Evolutionary conservation across 2,113 vertebrate species (phyloP).

Genomic region (Pangasianodon gigas): DNA sequence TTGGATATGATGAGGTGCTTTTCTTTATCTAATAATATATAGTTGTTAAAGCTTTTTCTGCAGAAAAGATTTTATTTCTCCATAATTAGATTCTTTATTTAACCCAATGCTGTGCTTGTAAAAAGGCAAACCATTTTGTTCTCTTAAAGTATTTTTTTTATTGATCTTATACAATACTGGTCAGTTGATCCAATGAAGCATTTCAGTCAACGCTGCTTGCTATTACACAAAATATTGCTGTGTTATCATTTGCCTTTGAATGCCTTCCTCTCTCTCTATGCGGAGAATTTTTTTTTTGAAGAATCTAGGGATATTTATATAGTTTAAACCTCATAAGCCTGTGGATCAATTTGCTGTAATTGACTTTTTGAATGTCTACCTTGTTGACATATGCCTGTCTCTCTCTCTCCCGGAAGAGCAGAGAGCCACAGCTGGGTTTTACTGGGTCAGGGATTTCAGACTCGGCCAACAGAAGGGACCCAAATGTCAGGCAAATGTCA

Average conservation of each 20-base stretch:
- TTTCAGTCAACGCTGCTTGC: not conserved
- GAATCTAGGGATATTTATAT: conserved; percentile 37
- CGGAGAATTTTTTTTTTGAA: not conserved
- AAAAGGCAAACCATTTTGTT: not conserved
- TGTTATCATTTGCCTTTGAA: not conserved
- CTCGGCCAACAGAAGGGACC: conserved; percentile 45
- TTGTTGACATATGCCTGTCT: conserved; percentile 57
- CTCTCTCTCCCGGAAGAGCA: not conserved
- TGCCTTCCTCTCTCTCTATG: not conserved
- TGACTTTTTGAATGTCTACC: conserved; percentile 66
- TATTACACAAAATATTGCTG: not conserved
- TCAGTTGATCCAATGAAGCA: not conserved
- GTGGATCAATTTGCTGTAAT: conserved; percentile 67
- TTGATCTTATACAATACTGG: not conserved
- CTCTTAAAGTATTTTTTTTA: not conserved
- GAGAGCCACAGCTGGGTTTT: conserved; percentile 53
- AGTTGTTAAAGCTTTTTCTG: not conserved
- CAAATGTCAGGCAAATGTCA: conserved; percentile 59
- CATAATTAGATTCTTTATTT: not conserved
- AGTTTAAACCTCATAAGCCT: conserved; percentile 43
- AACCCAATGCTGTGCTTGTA: not conserved
- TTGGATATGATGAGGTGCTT: not conserved
- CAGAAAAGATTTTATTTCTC: not conserved
- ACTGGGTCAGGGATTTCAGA: conserved; percentile 46
- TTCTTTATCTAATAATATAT: not conserved